Base-by-base conservation (phyloP, 2,113 vertebrate genomes). In the Muntiacus reevesi region DNA sequence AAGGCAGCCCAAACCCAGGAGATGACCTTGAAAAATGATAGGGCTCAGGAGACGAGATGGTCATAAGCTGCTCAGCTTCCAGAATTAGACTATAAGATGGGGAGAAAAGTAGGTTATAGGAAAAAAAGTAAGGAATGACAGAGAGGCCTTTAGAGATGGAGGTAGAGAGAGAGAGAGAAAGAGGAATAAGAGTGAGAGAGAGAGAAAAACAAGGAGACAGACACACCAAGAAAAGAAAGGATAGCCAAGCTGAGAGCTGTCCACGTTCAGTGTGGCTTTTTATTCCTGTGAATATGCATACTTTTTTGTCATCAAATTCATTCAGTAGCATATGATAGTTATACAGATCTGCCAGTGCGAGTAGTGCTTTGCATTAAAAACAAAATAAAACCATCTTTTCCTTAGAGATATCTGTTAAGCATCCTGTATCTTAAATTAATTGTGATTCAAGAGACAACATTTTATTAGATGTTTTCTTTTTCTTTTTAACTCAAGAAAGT, bases 361-460 rank as follows among this genome's bases (percentile, higher is more conserved):
- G 81, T 2, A 62, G 36, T 9, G 12, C 21, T 96, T 95, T 62
- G 16, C 21, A 79, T 79, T 60, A 57, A 67, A 94, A 83, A 45
- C 40, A 95, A 93, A 96, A 89, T 36, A 2, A 78, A 92, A 36
- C 16, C 14, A 7, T 91, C 23, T 93, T 96, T 97, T 71, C 45
- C 62, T 84, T 50, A 79, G 74, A 86, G 93, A 71, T 59, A 47
- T 79, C 23, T 64, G 27, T 93, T 93, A 81, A 88, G 45, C 19
- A 59, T 50, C 21, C n/a, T 90, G 30, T 59, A 60, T 97, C 50
- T 92, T 83, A 91, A 89, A 83, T 93, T 93, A 89, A 93, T 94
- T 89, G 36, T 94, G 4, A 57, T 90, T 92, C 15, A 87, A 96
- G 84, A 89, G 81, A 92, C 28, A 91, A 94, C 54, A 60, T 89